A percentile compares a stretch with the other conserved stretches of the same genome.
These are phyloP conservation scores for Antigone vipio DNA, from an alignment of 2,113 vertebrate species.

Conservation along the genomic window DNA sequence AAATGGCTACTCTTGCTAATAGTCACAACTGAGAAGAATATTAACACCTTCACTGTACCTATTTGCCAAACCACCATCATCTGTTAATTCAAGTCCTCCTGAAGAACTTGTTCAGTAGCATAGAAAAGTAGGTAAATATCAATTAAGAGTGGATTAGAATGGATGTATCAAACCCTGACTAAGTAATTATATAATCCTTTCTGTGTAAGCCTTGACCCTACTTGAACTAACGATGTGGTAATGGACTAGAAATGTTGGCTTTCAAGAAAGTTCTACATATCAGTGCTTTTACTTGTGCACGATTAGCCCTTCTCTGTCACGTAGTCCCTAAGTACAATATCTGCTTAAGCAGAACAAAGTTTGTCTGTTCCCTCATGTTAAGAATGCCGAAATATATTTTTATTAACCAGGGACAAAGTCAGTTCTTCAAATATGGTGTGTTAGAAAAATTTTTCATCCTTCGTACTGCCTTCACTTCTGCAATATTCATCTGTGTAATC, in stretches of 20 bases:
- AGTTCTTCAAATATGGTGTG: not conserved
- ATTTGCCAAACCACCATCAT: not conserved
- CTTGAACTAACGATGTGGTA: not conserved
- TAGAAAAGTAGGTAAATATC: not conserved
- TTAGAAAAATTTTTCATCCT: not conserved
- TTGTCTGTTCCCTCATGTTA: not conserved
- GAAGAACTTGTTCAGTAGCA: not conserved
- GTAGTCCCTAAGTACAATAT: not conserved
- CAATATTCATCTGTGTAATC: not conserved
- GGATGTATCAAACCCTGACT: not conserved
- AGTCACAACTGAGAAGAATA: not conserved
- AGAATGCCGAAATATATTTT: not conserved
- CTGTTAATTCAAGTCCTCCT: not conserved
- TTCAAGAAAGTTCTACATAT: not conserved
- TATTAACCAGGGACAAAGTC: not conserved
- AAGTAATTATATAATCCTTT: not conserved
- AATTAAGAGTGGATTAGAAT: not conserved
- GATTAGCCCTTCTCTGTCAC: not conserved
- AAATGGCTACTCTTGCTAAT: not conserved
- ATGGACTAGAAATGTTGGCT: not conserved
- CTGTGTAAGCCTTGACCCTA: not conserved
- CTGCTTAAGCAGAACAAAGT: not conserved
- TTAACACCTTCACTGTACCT: not conserved
- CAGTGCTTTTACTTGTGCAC: not conserved
- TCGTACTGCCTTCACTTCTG: not conserved